Evolutionary conservation across 2,888 invertebrate genomes (phyloP).

Genomic region (Hyposoter dolosus): DNA sequence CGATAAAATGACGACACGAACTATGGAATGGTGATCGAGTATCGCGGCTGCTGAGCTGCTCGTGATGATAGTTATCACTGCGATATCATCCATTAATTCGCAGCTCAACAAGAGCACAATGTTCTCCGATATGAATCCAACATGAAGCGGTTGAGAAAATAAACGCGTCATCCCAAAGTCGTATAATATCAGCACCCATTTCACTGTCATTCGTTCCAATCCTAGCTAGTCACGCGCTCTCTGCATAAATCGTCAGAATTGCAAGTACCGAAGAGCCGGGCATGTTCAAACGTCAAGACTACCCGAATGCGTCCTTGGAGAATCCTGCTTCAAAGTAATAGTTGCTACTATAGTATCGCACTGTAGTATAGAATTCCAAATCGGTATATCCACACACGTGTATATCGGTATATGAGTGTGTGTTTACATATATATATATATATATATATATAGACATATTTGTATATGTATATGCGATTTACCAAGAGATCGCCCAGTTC

Average conservation of each 20-base stretch:
- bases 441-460: background rate
- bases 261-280: constrained; percentile 51
- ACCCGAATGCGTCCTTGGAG: constrained; percentile 64
- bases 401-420: background rate
- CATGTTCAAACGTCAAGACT: constrained; percentile 50
- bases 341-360: constrained; percentile 39
- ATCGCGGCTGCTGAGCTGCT: constrained; percentile 67
- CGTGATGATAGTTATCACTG: constrained; percentile 78
- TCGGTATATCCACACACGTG: constrained; percentile 28
- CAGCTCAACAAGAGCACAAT: constrained; percentile 65
- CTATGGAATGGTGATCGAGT: constrained; percentile 69
- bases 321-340: constrained; percentile 64
- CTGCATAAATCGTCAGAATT: constrained; percentile 62
- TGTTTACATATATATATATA: background rate
- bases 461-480: constrained; percentile 46
- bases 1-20: constrained; percentile 75
- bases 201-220: constrained; percentile 57
- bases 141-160: constrained; percentile 36
- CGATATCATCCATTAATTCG: constrained; percentile 80
- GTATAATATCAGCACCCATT: constrained; percentile 62
- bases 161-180: constrained; percentile 72
- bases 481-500: constrained; percentile 57
- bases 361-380: constrained; percentile 59
- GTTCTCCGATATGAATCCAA: constrained; percentile 67
- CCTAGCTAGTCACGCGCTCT: constrained; percentile 46